Evolutionary conservation across 2,888 invertebrate species (phyloP), one percentile per base, ranked within the genome.

Genomic region (Thymelicus lineola): DNA sequence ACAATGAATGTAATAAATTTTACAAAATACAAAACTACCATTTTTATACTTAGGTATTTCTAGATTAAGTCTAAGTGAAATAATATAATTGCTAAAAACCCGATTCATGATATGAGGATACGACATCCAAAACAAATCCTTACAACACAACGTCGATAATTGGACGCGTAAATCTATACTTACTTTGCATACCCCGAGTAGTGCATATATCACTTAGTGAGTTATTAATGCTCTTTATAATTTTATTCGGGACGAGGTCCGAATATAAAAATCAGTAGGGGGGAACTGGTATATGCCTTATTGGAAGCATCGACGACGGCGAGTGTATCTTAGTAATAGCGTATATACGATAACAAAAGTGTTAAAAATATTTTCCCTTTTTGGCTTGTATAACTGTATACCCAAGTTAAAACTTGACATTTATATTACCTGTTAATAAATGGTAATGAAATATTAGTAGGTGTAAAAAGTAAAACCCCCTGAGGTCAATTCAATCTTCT

Each of bases 201-300:
- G 82, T 82, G 81, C 84, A 85, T 88, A 88, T 86, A 89, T 89
- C 89, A 87, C 80, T 79, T 77, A 79, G 79, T 89, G 89, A 91
- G 86, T 90, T 91, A 91, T 90, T 86, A 85, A 86, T 83, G 82
- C 82, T 72, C 80, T 82, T 83, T 88, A 89, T 90, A 90, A 91
- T 90, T 87, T 91, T 91, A 92, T 91, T 87, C 90, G 83, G 87
- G 82, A 84, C 80, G 80, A 80, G 83, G 82, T 84, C 86, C 83
- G 85, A 88, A 86, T 89, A 92, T 91, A 91, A 92, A 91, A 92
- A 88, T 83, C 93, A 82, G 88, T 91, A 80, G 93, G 93, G 93
- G 92, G 89, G 76, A 77, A 75, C 76, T 77, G 76, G 76, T 75
- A 72, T 72, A 82, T 88, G 83, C 79, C 90, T 90, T 89, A 90